Conservation (phyloP, 2,113 vertebrate genomes). For the Psilopsiagon aurifrons region DNA sequence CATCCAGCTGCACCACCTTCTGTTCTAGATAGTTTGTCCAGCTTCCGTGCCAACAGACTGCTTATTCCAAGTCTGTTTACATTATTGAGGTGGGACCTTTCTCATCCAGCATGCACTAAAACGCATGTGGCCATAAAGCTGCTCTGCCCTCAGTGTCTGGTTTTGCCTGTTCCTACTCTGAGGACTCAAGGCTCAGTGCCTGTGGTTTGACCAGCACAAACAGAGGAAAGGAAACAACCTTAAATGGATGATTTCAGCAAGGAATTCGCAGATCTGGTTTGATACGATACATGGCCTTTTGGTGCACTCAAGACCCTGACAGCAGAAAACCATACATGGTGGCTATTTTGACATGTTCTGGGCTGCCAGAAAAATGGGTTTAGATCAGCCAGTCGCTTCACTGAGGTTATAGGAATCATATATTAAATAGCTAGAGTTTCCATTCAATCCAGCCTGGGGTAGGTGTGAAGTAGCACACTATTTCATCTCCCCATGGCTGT, state of each 20-base stretch:
- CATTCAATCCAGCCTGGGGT: not conserved
- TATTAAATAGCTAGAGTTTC: not conserved
- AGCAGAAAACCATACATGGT: not conserved
- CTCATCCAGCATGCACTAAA: not conserved
- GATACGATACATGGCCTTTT: not conserved
- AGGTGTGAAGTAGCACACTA: not conserved
- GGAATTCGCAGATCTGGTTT: not conserved
- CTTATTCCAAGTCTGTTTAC: not conserved
- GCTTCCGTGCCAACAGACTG: not conserved
- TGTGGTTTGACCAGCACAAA: not conserved
- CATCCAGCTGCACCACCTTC: not conserved
- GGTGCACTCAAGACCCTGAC: not conserved
- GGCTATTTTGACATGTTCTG: not conserved
- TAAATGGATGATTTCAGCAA: not conserved
- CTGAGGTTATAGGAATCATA: not conserved
- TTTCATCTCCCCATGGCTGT: not conserved
- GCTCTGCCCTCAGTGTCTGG: not conserved
- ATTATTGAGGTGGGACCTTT: not conserved
- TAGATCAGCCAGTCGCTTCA: not conserved
- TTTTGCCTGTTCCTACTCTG: not conserved
- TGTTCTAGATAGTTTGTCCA: not conserved
- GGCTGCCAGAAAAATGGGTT: not conserved
- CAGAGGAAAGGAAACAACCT: not conserved
- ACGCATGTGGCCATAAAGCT: not conserved
- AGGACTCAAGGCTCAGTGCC: not conserved